phyloP scores from a whole-genome alignment of 2,113 vertebrate species.

The Muntiacus muntjak region DNA sequence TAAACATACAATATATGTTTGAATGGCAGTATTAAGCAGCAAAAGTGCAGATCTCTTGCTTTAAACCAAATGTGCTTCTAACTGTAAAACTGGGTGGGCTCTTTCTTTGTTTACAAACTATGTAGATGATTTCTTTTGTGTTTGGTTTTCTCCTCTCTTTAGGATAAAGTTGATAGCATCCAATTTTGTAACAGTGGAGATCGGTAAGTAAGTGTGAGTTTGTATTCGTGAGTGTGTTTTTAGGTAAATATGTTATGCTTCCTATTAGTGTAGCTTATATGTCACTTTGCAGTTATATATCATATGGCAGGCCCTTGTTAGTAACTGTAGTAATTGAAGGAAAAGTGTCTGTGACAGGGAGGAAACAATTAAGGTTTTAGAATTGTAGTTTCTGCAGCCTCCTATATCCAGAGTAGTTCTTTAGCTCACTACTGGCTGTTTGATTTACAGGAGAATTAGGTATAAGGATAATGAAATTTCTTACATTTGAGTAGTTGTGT shows the following conservation, averaged over 20 bases:
- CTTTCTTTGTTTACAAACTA: not conserved
- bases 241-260: not conserved
- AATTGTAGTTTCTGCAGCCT: not conserved
- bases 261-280: not conserved
- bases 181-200: slow-evolving; percentile 94
- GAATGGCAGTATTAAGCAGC: not conserved
- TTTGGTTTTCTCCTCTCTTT: not conserved
- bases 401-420: not conserved
- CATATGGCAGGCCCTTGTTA: not conserved
- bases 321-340: not conserved
- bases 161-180: slow-evolving; percentile 99
- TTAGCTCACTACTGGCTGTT: not conserved
- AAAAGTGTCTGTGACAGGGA: not conserved
- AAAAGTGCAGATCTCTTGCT: not conserved
- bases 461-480: not conserved
- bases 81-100: not conserved
- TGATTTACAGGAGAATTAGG: not conserved
- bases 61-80: not conserved
- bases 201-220: slow-evolving; percentile 82
- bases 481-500: not conserved
- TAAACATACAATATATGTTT: not conserved
- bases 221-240: not conserved
- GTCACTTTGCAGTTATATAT: not conserved
- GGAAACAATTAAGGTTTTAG: not conserved
- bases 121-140: not conserved